Evolutionary conservation across 2,888 invertebrate genomes (phyloP).

Genomic region (Oxystoma pomonae): DNA sequence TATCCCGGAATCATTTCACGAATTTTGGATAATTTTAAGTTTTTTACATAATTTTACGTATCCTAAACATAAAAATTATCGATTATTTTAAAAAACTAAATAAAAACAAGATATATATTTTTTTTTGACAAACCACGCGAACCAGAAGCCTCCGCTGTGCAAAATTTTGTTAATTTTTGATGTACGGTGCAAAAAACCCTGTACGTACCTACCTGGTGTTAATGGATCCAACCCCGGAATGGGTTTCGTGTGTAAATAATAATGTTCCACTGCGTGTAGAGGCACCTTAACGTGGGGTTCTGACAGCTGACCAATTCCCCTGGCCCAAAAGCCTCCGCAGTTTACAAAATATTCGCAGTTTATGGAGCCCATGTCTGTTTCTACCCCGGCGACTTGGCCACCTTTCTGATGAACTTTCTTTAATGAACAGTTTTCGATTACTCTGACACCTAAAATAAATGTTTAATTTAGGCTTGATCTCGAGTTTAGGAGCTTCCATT

Average conservation of each 20-base stretch:
- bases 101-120: too few species aligned
- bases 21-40: too few species aligned
- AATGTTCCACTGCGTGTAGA: slow-evolving; percentile 88
- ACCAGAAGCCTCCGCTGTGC: too few species aligned
- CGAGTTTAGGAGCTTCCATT: too few species aligned
- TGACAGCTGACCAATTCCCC: slow-evolving; percentile 81
- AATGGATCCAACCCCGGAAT: slow-evolving; percentile 70
- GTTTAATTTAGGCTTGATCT: too few species aligned
- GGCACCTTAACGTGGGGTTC: slow-evolving; percentile 86
- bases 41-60: too few species aligned
- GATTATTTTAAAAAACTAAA: too few species aligned
- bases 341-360: slow-evolving; percentile 92
- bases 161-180: too few species aligned
- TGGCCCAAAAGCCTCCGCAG: slow-evolving; percentile 93
- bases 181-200: too few species aligned
- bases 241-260: slow-evolving; percentile 85
- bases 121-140: too few species aligned
- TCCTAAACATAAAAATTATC: too few species aligned
- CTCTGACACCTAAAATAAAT: slow-evolving; percentile 61
- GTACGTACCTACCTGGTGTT: slow-evolving; percentile 73
- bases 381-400: slow-evolving; percentile 67
- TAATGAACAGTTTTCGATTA: slow-evolving; percentile 75
- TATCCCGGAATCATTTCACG: too few species aligned
- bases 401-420: slow-evolving; percentile 63
- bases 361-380: slow-evolving; percentile 71